A percentile compares a stretch with the other conserved stretches of the same genome.
These are phyloP conservation scores for Anguilla obscura DNA, from an alignment of 2,797 vertebrate genomes.

Conservation along the genomic window DNA sequence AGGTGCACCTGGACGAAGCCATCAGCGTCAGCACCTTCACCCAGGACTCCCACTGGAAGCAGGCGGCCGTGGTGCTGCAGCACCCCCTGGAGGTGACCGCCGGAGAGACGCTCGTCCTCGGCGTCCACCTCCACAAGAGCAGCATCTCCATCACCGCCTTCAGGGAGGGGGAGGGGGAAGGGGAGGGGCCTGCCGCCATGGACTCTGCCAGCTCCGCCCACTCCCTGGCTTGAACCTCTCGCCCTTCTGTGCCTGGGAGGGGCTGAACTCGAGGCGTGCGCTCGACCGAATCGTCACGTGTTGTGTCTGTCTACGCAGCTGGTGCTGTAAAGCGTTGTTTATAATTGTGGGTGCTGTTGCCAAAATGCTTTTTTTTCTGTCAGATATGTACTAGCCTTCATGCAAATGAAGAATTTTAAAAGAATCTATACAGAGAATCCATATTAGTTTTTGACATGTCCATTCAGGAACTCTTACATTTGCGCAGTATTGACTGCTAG, in stretches of 20 bases:
- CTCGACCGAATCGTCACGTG: not conserved
- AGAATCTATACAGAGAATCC: not conserved
- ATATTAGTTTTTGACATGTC: not conserved
- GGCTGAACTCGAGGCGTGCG: not conserved
- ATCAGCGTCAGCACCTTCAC: conserved; percentile 81
- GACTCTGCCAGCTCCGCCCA: conserved; percentile 17
- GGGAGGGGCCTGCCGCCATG: conserved; percentile 12
- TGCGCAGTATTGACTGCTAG: not conserved
- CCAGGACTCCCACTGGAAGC: conserved; percentile 91
- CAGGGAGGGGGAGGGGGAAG: conserved; percentile 39
- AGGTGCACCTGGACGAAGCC: conserved; percentile 83
- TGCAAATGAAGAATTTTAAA: not conserved
- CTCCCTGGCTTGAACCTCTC: not conserved
- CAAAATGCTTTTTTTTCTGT: not conserved
- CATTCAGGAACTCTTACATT: not conserved
- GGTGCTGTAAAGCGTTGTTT: not conserved
- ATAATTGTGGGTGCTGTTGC: conserved; percentile 9
- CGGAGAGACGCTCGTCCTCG: conserved; percentile 81
- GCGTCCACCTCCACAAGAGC: conserved; percentile 86
- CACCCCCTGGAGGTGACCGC: conserved; percentile 76
- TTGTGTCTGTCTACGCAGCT: not conserved
- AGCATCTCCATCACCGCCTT: conserved; percentile 83
- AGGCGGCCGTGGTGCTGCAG: conserved; percentile 89
- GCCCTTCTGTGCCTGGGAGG: not conserved
- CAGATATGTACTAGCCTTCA: not conserved